Conservation (phyloP, 2,113 vertebrate species). For the Patagioenas fasciata region DNA sequence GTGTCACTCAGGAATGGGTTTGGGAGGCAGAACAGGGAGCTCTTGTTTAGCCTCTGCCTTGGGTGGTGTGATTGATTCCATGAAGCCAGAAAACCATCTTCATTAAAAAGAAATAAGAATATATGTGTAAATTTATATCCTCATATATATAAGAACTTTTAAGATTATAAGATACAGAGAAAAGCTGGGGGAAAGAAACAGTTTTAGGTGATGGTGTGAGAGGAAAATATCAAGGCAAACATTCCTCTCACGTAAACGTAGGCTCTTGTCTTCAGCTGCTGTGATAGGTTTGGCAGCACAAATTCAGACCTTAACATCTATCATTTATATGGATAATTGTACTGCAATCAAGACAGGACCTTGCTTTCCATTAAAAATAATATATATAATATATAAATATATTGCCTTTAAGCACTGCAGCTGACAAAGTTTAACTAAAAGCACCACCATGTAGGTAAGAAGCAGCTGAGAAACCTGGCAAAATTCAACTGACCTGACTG, state of each 20-base stretch:
- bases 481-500: background rate
- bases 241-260: background rate
- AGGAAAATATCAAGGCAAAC: background rate
- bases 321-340: background rate
- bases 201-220: background rate
- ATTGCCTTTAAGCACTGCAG: background rate
- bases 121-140: background rate
- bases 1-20: background rate
- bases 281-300: background rate
- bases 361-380: background rate
- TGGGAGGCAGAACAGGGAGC: background rate
- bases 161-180: background rate
- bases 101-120: background rate
- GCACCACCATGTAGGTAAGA: background rate
- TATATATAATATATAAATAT: no score
- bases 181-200: background rate
- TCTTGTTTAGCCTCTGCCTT: background rate
- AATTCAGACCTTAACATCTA: background rate
- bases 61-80: background rate
- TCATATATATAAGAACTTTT: background rate
- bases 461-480: background rate
- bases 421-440: background rate
- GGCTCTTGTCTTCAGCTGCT: background rate
- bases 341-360: background rate
- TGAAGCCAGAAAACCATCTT: accelerated